phyloP scores from a whole-genome alignment of 2,797 vertebrate genomes.

The Synanceia verrucosa region DNA sequence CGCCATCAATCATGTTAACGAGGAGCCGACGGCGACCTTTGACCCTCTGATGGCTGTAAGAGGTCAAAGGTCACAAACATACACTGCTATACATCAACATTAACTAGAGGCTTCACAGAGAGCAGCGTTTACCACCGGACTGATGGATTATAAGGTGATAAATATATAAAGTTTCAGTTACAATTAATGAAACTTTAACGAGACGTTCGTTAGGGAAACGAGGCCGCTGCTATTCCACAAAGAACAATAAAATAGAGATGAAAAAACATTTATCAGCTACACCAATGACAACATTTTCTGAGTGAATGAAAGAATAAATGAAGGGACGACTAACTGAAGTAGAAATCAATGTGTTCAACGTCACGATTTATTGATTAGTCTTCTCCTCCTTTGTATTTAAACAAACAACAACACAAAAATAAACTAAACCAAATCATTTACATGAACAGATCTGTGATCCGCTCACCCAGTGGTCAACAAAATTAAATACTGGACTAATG shows the following conservation, averaged over 20 bases:
- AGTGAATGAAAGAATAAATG: too few species aligned
- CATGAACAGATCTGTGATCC: too few species aligned
- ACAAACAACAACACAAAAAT: too few species aligned
- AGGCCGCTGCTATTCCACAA: background rate
- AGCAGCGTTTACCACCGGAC: background rate
- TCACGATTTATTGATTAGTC: too few species aligned
- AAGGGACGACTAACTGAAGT: too few species aligned
- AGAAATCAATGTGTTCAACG: too few species aligned
- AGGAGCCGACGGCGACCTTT: conserved; percentile 2
- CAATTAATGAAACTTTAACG: background rate
- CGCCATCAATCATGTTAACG: conserved; percentile 43
- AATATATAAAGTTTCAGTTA: background rate
- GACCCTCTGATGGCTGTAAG: background rate
- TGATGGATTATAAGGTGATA: background rate
- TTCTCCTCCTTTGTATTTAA: too few species aligned
- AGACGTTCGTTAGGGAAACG: background rate
- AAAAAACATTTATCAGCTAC: background rate
- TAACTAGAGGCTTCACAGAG: background rate
- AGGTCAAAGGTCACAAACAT: conserved; percentile 42
- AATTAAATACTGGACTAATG: too few species aligned
- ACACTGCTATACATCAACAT: background rate
- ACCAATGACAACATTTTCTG: background rate
- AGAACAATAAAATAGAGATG: background rate
- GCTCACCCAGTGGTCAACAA: too few species aligned
- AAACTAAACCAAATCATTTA: too few species aligned